Base-by-base conservation (phyloP, 2,797 vertebrate species). In the Bradypodion ventrale region DNA sequence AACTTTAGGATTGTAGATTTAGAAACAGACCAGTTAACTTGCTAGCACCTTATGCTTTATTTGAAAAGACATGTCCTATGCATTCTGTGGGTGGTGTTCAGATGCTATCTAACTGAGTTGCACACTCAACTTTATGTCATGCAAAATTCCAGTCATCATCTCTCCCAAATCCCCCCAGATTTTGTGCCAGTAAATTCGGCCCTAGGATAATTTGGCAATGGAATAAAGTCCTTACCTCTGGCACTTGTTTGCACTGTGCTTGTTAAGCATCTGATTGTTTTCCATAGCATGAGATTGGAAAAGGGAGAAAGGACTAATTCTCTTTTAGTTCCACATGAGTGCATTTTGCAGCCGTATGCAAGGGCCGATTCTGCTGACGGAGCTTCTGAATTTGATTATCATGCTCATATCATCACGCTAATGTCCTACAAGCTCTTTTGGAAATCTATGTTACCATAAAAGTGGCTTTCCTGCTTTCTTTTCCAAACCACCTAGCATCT, bases 361-460 rank as follows among this genome's bases (percentile, higher is more conserved):
- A 37, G 15, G 74, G 1, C 68, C 0, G n/a, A n/a, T 66, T 73
- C 40, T 84, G 42, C 7, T 89, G 49, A 70, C 40, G 0, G 0
- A 21, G 4, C 29, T 86, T 72, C 75, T 87, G 29, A 29, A 77
- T 90, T 83, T 83, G 89, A 87, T 85, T 82, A 76, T 80, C 88
- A 85, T 60, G n/a, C 49, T 82, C 56, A 32, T 59, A 70, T 16
- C 5, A n/a, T 78, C 29, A 62, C 90, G 66, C 1, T 85, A 73
- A 81, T 59, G 59, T 52, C 35, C 25, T 49, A 1, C 32, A 32
- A 37, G 49, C 49, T 60, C 37, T 16, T 68, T 29, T 75, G 49
- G 23, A 60, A 66, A 62, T 63, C 65, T 63, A 6, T 12, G 8
- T n/a, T 42, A 3, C n/a, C 63, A 76, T 60, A 81, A 81, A 75